These are phyloP conservation scores for Patagioenas fasciata DNA, from an alignment of 2,113 vertebrate genomes.

Conservation along the genomic window DNA sequence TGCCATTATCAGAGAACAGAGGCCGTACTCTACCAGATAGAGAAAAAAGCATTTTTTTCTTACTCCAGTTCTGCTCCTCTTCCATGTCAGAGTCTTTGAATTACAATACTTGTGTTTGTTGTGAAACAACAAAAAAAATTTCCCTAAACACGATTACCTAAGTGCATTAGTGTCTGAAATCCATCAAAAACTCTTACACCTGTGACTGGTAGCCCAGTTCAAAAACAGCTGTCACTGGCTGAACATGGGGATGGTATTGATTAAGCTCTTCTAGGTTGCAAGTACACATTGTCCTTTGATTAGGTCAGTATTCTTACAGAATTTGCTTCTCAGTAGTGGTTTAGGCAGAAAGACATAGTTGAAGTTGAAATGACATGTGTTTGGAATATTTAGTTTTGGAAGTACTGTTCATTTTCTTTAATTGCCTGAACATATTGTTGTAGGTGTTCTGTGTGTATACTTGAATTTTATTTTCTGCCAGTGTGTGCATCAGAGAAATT, in stretches of 20 bases:
- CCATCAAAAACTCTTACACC: neutral
- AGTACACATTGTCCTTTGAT: neutral
- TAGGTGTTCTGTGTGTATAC: constrained; percentile 69
- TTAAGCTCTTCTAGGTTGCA: neutral
- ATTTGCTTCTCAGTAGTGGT: neutral
- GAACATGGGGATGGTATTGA: neutral
- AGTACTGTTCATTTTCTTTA: constrained; percentile 57
- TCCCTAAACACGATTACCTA: neutral
- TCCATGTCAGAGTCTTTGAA: neutral
- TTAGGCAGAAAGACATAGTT: neutral
- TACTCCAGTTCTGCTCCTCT: neutral
- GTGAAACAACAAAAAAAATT: neutral
- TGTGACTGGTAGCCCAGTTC: neutral
- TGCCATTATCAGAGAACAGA: neutral
- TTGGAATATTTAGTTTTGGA: constrained; percentile 39
- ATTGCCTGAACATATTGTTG: constrained; percentile 69
- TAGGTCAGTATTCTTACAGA: neutral
- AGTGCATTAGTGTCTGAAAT: neutral
- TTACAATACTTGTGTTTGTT: neutral
- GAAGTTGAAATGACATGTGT: neutral
- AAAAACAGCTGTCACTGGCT: neutral
- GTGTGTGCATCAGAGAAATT: neutral
- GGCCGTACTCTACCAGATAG: neutral
- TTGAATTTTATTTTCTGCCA: constrained; percentile 53
- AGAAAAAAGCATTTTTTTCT: neutral